These are phyloP conservation scores for Fregetta grallaria DNA, from an alignment of 2,113 vertebrate genomes.

Conservation along the genomic window DNA sequence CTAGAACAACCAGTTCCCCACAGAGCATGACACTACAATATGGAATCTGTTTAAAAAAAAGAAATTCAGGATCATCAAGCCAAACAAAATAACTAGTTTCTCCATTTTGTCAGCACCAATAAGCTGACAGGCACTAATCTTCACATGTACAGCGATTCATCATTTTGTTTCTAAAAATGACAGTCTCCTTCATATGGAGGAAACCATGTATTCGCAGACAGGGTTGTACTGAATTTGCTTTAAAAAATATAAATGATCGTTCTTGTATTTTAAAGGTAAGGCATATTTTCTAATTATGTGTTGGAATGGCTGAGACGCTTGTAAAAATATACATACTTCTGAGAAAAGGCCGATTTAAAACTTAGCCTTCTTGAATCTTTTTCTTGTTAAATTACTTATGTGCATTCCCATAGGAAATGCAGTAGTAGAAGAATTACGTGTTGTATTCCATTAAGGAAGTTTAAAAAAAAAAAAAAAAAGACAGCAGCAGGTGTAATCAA, in stretches of 20 bases:
- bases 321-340: neutral
- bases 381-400: neutral
- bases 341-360: neutral
- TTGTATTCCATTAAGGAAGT: neutral
- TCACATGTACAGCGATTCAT: neutral
- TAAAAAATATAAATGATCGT: neutral
- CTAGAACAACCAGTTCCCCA: conserved; percentile 73
- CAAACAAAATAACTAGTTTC: conserved; percentile 79
- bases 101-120: conserved; percentile 68
- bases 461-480: neutral
- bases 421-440: neutral
- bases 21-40: conserved; percentile 70
- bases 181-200: neutral
- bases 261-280: neutral
- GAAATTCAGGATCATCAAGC: conserved; percentile 69
- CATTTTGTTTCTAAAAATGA: neutral
- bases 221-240: neutral
- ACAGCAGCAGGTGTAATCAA: neutral
- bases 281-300: neutral
- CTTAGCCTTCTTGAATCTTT: neutral
- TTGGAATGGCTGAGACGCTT: neutral
- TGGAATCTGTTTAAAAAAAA: conserved; percentile 69
- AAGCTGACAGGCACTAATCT: conserved; percentile 12
- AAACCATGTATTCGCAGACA: neutral
- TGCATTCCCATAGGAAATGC: neutral